Base-by-base conservation (phyloP, 2,888 invertebrate species). In the Drosophila peninsularis region DNA sequence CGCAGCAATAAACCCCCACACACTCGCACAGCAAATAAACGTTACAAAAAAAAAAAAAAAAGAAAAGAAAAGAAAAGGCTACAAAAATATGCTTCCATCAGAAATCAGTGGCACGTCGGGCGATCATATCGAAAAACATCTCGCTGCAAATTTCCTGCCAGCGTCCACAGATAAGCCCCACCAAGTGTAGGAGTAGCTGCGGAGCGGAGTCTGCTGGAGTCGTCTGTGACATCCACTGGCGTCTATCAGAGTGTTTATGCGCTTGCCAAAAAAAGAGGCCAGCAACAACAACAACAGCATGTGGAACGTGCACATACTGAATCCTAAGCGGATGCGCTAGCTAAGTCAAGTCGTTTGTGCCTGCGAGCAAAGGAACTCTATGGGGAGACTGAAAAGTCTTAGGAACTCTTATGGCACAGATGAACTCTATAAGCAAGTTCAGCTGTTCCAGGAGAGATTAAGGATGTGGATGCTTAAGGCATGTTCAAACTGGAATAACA, bases 71-170 rank as follows among this genome's bases (percentile, higher is more conserved):
- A 1, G 27, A 30, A 4, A 37, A 14, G 1, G 10, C 39, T 17
- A 11, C 65, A 44, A 72, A 85, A 85, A 85, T 82, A 88, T 88
- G 80, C 71, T 88, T 80, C 72, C 86, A 80, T 82, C 83, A 83
- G 79, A 88, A 82, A 85, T 85, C 82, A 56, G 67, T 61, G 74
- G 65, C 76, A 73, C 85, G 77, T 67, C 69, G 78, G 61, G 80
- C 83, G 88, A 83, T 88, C 88, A 88, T 83, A 83, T 83, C 88
- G 88, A 83, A 88, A 53, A 64, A 45, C 62, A 88, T 70, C 45
- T 36, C 86, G 70, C 78, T 78, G 83, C 86, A 82, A 85, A 83
- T 80, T 88, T 83, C 88, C 82, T 83, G 88, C 88, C 83, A 42
- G 50, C 66, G 73, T 54, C 53, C 64, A 9, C 32, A 71, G 83